Conservation (phyloP, 1,140 invertebrate species). For the Campoletis sonorensis region DNA sequence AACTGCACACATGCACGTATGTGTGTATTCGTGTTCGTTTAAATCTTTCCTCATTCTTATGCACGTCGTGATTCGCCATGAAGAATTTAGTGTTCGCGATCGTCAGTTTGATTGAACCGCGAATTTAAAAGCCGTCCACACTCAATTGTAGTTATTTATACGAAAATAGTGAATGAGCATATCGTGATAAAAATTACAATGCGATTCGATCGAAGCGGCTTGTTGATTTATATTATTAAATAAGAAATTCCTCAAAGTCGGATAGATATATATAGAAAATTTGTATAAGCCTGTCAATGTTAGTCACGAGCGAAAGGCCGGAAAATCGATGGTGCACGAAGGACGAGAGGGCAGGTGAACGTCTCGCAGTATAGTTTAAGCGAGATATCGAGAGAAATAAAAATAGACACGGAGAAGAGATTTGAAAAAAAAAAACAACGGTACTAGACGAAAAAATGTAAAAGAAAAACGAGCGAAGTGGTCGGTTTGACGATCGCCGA, state of each 20-base stretch:
- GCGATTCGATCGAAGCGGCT: too few species aligned
- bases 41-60: too few species aligned
- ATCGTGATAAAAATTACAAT: too few species aligned
- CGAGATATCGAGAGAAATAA: constrained; percentile 41
- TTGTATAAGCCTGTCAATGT: constrained; percentile 13
- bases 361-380: background rate
- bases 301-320: constrained; percentile 43
- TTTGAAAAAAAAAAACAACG: too few species aligned
- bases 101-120: too few species aligned
- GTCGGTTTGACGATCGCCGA: constrained; percentile 52
- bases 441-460: background rate
- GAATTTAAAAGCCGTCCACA: too few species aligned
- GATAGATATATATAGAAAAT: constrained; percentile 6
- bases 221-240: too few species aligned
- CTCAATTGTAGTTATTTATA: too few species aligned
- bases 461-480: constrained; percentile 11
- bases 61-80: too few species aligned
- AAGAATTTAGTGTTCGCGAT: too few species aligned
- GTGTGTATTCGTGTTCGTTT: too few species aligned
- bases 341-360: constrained; percentile 42
- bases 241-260: background rate
- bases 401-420: constrained; percentile 40
- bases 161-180: too few species aligned
- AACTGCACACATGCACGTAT: background rate
- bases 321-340: constrained; percentile 44